Evolutionary conservation across 2,113 vertebrate genomes (phyloP), one percentile per base, ranked within the genome.

Genomic region (Thalassoma bifasciatum): DNA sequence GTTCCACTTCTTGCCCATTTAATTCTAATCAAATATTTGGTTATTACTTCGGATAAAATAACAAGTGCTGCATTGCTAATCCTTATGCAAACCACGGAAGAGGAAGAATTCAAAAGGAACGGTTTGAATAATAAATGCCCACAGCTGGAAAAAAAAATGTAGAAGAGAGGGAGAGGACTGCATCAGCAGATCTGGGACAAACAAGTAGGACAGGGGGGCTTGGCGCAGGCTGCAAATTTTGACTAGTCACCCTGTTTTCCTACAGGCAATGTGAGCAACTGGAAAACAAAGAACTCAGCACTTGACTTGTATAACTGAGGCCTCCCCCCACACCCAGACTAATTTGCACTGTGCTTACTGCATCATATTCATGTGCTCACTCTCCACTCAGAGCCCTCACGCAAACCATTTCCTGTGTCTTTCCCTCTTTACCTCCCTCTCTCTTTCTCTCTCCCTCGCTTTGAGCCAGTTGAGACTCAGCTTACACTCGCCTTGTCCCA

Each of bases 151-250:
- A 63, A 69, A 65, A 46, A 60, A 66, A 70, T 21, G 19, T 75
- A 70, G 58, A 72, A 58, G 72, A 63, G 37, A 79, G 66, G 56
- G 53, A 77, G 72, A 82, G 70, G 70, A 82, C 82, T 54, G 85
- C 81, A 86, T 92, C 88, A 89, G 85, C 86, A 90, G 76, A 92
- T 91, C 85, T 91, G 87, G 88, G 91, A 90, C 90, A 90, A 91
- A 88, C 80, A 88, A 90, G 83, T 90, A 87, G 89, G 89, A 88
- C 86, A 82, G 62, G 64, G 66, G 77, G 68, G 74, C 63, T 80
- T 80, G 74, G 74, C 77, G 74, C 47, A 53, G 67, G 72, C 84
- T 82, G 75, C 70, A 88, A 69, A 86, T 90, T 88, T 75, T 89
- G 85, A 91, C 88, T 85, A 79, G 89, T 88, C 89, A 87, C 84